Percentiles rank a stretch among this genome's conserved stretches.
phyloP scores from a whole-genome alignment of 2,888 invertebrate species.

The Himalopsyche kuldschensis region DNA sequence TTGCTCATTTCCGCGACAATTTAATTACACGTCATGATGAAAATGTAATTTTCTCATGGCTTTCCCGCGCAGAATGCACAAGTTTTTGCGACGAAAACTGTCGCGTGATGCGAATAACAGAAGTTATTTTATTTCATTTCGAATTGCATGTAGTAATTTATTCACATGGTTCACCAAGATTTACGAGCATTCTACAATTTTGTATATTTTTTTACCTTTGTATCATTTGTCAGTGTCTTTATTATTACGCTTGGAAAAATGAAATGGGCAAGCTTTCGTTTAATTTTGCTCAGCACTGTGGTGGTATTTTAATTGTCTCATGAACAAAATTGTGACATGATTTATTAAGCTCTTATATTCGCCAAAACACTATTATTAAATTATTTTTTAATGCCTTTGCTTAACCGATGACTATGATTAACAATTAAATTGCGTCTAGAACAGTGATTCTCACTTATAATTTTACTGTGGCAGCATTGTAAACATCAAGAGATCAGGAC shows the following conservation, averaged over 20 bases:
- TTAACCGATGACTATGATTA: no score
- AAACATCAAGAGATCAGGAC: no score
- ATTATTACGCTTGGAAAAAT: background rate
- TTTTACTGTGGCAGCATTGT: no score
- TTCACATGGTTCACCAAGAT: background rate
- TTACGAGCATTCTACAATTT: background rate
- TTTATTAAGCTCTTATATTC: no score
- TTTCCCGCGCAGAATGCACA: background rate
- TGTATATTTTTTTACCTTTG: no score
- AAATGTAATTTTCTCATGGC: background rate
- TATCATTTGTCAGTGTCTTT: background rate
- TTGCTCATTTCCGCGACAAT: background rate
- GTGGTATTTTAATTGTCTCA: no score
- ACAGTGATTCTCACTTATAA: no score
- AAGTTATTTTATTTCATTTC: background rate
- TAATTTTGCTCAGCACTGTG: no score
- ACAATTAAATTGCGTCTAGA: no score
- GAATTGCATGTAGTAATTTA: background rate
- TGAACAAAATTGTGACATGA: no score
- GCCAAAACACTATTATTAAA: no score
- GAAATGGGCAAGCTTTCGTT: background rate
- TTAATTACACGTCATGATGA: background rate
- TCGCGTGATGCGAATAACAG: background rate
- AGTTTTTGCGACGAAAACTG: background rate
- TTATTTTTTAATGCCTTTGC: no score